Evolutionary conservation across 2,113 vertebrate species (phyloP), one percentile per base, ranked within the genome.

Genomic region (Talpa occidentalis): DNA sequence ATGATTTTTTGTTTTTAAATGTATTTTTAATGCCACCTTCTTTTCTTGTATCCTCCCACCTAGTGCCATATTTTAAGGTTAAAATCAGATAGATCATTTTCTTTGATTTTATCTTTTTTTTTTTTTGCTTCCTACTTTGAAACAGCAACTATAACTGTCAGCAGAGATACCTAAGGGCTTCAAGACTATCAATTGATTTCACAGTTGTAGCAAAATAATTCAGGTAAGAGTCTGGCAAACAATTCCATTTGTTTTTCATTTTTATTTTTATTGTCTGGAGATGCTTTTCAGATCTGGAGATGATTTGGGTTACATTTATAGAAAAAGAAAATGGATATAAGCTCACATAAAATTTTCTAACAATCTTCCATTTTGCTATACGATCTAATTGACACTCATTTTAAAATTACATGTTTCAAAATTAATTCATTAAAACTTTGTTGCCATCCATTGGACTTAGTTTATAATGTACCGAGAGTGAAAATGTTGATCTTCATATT

Each of bases 371-470:
- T 72, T 54, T 79, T 74, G 78, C 93, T 94, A 62, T 26, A 12
- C 62, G 44, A 52, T 96, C 59, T 95, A 42, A 70, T 84, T 79
- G 37, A 73, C 94, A 82, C 12, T 37, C 40, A 82, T 69, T 81
- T 72, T 95, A 94, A 62, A 62, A 10, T 78, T 81, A 22, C 42
- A 80, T 95, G 21, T 72, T 95, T 77, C 42, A 94, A 97, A 97
- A 97, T 96, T 81, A 94, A 91, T 88, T 86, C 44, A 96, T 88
- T 96, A 72, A 96, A 96, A 79, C 44, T 70, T 64, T 93, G 70
- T 94, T 96, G 81, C 26, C 60, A 47, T 73, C 2, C 60, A 94
- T 82, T 81, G 88, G n/a, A 22, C 32, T 28, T 94, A 91, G 59
- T 69, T 77, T 91, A 72, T 80, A 96, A 80, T 72, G 35, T 93